Percentiles rank a stretch among this genome's conserved stretches.
Evolutionary conservation across 1,140 invertebrate genomes (phyloP).

Genomic region (Rhynchophorus ferrugineus): DNA sequence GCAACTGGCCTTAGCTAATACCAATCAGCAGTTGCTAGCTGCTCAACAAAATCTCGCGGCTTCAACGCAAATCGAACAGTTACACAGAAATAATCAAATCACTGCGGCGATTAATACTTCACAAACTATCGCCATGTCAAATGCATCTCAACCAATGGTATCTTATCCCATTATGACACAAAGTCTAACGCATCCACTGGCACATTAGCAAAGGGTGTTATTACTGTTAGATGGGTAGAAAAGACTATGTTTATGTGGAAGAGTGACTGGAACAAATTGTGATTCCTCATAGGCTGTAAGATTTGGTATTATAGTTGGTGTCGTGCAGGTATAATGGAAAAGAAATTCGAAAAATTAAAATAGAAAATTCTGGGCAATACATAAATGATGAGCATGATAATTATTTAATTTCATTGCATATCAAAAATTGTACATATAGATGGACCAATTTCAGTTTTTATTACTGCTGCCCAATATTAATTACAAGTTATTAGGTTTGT

Average conservation of each 20-base stretch:
- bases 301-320: background rate
- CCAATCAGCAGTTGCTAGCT: conserved; percentile 27
- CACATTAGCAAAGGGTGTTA: conserved; percentile 21
- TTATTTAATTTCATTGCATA: too few relatives aligned
- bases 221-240: conserved; percentile 6
- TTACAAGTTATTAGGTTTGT: too few relatives aligned
- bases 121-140: conserved; percentile 47
- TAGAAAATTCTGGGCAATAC: too few relatives aligned
- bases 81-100: conserved; percentile 36
- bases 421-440: too few relatives aligned
- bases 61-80: conserved; percentile 33
- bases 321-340: too few relatives aligned
- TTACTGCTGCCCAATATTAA: too few relatives aligned
- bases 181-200: conserved; percentile 34
- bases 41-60: conserved; percentile 38
- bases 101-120: conserved; percentile 40
- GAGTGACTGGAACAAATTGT: background rate
- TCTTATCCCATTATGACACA: conserved; percentile 69
- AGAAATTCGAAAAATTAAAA: too few relatives aligned
- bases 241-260: background rate
- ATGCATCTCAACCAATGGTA: conserved; percentile 52
- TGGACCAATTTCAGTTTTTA: too few relatives aligned
- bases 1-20: conserved; percentile 26
- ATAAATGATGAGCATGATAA: too few relatives aligned
- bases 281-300: background rate